phyloP scores from a whole-genome alignment of 2,113 vertebrate species.

The Osmerus eperlanus region DNA sequence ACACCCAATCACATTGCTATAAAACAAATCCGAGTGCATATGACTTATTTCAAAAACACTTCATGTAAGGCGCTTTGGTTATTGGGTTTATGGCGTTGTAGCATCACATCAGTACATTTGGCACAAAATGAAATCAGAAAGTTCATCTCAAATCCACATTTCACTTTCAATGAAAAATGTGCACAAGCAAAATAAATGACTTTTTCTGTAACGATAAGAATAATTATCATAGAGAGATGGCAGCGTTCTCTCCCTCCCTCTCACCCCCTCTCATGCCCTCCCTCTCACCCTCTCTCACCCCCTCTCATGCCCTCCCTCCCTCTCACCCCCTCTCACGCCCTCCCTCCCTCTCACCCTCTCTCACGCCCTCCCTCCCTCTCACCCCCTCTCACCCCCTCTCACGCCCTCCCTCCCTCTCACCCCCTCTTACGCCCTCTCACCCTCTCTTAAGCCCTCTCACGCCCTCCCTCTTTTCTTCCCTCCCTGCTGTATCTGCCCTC shows the following conservation, averaged over 20 bases:
- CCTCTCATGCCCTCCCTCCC: slow-evolving; percentile 17
- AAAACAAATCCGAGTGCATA: slow-evolving; percentile 34
- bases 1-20: slow-evolving; percentile 51
- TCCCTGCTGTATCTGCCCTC: no score
- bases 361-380: no score
- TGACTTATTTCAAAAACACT: slow-evolving; percentile 27
- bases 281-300: no score
- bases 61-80: slow-evolving; percentile 17
- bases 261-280: no score
- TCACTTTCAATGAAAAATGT: not conserved
- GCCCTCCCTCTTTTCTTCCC: no score
- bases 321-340: slow-evolving; percentile 33
- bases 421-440: not conserved
- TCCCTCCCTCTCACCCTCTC: no score
- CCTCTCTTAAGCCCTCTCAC: not conserved
- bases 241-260: no score
- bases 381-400: no score
- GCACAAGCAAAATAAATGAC: no score
- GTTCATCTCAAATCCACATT: slow-evolving; percentile 40
- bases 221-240: no score
- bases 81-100: slow-evolving; percentile 33
- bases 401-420: not conserved
- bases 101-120: slow-evolving; percentile 14
- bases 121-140: slow-evolving; percentile 38
- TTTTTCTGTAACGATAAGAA: no score